These are phyloP conservation scores for Sebastolobus alascanus DNA, from an alignment of 2,797 vertebrate genomes.

Conservation along the genomic window DNA sequence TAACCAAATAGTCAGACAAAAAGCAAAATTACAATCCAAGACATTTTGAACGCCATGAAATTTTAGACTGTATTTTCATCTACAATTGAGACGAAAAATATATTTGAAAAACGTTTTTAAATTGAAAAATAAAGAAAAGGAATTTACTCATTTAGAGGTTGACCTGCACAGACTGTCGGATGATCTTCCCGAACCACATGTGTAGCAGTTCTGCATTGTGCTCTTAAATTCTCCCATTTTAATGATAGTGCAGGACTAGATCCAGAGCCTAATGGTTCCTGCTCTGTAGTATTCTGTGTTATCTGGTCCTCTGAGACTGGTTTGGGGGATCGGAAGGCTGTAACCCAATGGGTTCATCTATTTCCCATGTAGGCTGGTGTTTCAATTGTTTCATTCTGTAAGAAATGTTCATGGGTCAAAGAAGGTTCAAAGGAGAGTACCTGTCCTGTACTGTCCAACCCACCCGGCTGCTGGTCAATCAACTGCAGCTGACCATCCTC, in stretches of 20 bases:
- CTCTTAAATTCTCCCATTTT: not conserved
- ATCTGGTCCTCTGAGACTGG: not conserved
- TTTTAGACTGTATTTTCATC: not conserved
- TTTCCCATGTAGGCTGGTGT: not conserved
- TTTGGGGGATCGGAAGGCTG: not conserved
- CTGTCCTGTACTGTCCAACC: no score
- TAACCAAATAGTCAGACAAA: not conserved
- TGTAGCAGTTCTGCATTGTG: no score
- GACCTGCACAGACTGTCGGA: no score
- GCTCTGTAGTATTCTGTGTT: not conserved
- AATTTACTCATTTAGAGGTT: not conserved
- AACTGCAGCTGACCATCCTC: not conserved
- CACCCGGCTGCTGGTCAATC: not conserved
- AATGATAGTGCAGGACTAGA: not conserved
- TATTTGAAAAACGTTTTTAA: not conserved
- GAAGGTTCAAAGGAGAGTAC: not conserved
- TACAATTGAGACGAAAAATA: not conserved
- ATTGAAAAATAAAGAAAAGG: not conserved
- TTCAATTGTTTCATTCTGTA: no score
- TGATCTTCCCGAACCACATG: no score
- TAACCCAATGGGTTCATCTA: not conserved
- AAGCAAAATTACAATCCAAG: not conserved
- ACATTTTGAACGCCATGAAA: not conserved
- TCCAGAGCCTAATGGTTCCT: not conserved
- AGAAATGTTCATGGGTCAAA: not conserved